Conservation (phyloP, 1,140 invertebrate genomes). For the Grapholita molesta region DNA sequence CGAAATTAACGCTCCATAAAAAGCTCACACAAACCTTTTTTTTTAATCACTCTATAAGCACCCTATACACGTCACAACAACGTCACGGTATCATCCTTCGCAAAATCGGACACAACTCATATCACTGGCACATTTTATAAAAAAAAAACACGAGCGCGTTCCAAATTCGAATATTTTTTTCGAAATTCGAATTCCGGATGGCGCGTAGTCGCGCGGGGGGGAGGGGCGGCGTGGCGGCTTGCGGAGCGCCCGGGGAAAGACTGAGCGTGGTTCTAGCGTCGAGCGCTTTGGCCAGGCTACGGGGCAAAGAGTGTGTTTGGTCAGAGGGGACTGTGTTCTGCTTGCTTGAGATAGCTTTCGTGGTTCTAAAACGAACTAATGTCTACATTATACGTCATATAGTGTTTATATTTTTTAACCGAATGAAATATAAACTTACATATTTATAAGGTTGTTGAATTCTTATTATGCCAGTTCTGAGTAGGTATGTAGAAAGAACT, state of each 20-base stretch:
- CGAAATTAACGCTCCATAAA: constrained; percentile 5
- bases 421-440: too few relatives aligned
- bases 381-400: too few relatives aligned
- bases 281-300: constrained; percentile 61
- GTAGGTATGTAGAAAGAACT: too few relatives aligned
- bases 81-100: not conserved
- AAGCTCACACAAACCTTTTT: constrained; percentile 7
- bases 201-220: constrained; percentile 39
- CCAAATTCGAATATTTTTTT: constrained; percentile 8
- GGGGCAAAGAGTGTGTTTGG: constrained; percentile 41
- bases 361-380: too few relatives aligned
- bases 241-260: constrained; percentile 45
- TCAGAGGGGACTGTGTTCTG: constrained; percentile 24
- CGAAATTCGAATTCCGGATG: constrained; percentile 41
- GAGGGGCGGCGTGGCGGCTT: constrained; percentile 27
- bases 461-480: too few relatives aligned
- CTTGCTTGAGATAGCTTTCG: too few relatives aligned
- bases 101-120: too few relatives aligned
- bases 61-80: not conserved
- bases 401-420: too few relatives aligned
- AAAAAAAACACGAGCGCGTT: not conserved
- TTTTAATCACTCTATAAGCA: too few relatives aligned
- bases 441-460: too few relatives aligned
- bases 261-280: constrained; percentile 63
- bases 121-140: not conserved